Percentiles rank a stretch among this genome's conserved stretches.
phyloP scores from a whole-genome alignment of 2,888 invertebrate genomes.

The Steromphala cineraria region DNA sequence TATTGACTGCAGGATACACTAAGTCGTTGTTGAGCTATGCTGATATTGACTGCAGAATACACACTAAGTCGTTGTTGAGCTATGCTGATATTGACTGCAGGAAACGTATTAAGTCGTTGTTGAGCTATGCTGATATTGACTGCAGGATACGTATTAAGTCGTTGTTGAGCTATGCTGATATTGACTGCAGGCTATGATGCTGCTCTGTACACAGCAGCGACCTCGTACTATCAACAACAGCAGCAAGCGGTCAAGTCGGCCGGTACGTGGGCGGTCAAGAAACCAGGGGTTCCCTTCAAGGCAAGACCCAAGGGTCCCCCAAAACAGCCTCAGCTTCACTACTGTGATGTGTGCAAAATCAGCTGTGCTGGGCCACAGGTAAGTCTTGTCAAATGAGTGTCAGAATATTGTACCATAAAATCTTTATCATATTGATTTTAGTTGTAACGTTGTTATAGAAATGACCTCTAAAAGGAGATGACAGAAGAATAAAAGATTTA shows the following conservation, averaged over 20 bases:
- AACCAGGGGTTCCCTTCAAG: constrained; percentile 48
- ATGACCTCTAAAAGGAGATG: too few relatives aligned
- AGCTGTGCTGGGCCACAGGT: constrained; percentile 96
- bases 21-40: too few relatives aligned
- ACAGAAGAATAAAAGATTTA: too few relatives aligned
- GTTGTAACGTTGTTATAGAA: too few relatives aligned
- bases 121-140: neutral
- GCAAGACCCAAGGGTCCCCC: constrained; percentile 77
- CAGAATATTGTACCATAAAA: too few relatives aligned
- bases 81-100: too few relatives aligned
- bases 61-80: neutral
- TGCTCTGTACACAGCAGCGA: constrained; percentile 95
- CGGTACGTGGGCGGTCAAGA: constrained; percentile 80
- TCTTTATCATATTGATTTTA: too few relatives aligned
- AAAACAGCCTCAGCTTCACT: constrained; percentile 82
- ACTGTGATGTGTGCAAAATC: constrained; percentile 99
- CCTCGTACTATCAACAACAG: constrained; percentile 93
- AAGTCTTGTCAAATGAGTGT: too few relatives aligned
- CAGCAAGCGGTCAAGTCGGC: constrained; percentile 76
- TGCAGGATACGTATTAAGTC: neutral
- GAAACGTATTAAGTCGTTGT: neutral
- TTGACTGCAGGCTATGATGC: constrained; percentile 86
- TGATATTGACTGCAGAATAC: too few relatives aligned
- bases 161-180: constrained; percentile 3
- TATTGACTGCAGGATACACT: too few relatives aligned